Evolutionary conservation across 2,888 invertebrate species (phyloP).

Genomic region (Polymixis flavicincta): DNA sequence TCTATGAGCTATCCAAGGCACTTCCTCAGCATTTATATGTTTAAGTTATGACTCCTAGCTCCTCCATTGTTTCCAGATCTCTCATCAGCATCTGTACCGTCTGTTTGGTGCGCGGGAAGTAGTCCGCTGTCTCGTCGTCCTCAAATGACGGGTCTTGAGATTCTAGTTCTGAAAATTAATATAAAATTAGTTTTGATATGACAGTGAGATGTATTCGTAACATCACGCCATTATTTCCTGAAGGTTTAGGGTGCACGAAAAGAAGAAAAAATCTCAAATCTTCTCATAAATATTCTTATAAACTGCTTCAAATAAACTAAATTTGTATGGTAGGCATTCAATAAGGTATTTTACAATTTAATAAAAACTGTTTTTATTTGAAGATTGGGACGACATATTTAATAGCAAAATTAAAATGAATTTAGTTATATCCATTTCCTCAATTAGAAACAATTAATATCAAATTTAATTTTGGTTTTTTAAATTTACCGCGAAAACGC

Average conservation of each 20-base stretch:
- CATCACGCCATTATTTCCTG: not conserved
- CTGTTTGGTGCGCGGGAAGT: slow-evolving; percentile 93
- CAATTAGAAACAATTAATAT: too few species aligned
- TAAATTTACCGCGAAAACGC: too few species aligned
- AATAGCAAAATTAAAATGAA: too few species aligned
- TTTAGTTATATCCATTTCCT: too few species aligned
- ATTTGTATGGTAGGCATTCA: not conserved
- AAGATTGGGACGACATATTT: too few species aligned
- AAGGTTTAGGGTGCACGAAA: not conserved
- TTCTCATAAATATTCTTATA: not conserved
- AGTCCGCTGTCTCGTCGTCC: slow-evolving; percentile 90
- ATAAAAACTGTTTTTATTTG: too few species aligned
- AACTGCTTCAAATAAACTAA: not conserved
- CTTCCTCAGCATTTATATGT: not conserved
- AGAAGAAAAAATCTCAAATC: not conserved
- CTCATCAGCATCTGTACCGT: slow-evolving; percentile 94
- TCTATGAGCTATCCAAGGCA: slow-evolving; percentile 27
- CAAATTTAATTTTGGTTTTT: too few species aligned
- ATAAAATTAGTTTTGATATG: not conserved
- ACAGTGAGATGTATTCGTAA: not conserved
- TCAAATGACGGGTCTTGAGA: slow-evolving; percentile 91
- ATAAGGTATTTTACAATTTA: too few species aligned
- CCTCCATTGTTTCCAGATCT: slow-evolving; percentile 93
- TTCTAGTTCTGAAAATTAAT: slow-evolving; percentile 87
- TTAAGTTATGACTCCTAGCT: slow-evolving; percentile 91